Percentiles rank a stretch among this genome's conserved stretches.
Evolutionary conservation across 2,888 invertebrate species (phyloP).

Genomic region (Phalera bucephala): DNA sequence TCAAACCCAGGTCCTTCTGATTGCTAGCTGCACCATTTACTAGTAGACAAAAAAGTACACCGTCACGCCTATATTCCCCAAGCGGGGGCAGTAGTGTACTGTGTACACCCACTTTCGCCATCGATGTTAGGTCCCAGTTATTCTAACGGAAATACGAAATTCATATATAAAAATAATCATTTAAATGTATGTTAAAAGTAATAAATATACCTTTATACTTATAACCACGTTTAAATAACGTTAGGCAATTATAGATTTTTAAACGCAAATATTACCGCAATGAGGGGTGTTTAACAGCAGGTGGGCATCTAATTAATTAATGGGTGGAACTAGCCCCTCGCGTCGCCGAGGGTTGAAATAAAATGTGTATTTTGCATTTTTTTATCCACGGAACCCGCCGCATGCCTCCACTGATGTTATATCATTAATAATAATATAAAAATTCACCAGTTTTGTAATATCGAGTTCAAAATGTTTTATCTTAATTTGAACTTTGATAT

Average conservation of each 20-base stretch:
- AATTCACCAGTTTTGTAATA: conserved; percentile 35
- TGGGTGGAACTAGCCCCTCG: conserved; percentile 53
- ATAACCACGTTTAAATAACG: conserved; percentile 21
- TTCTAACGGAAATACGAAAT: too few relatives aligned
- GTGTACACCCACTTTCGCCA: too few relatives aligned
- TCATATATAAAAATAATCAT: too few relatives aligned
- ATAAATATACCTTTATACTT: conserved; percentile 5
- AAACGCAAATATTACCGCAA: conserved; percentile 44
- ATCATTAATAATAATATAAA: conserved; percentile 64
- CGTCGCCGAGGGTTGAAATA: conserved; percentile 60
- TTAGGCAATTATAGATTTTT: conserved; percentile 37
- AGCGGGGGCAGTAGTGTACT: too few relatives aligned
- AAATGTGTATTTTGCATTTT: conserved; percentile 78
- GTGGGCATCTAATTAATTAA: conserved; percentile 76
- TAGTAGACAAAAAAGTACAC: too few relatives aligned
- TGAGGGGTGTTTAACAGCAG: conserved; percentile 60
- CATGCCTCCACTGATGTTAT: conserved; percentile 52
- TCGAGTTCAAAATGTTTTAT: conserved; percentile 32
- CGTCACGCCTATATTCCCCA: too few relatives aligned
- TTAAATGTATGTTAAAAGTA: neutral
- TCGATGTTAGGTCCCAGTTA: too few relatives aligned
- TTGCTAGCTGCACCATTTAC: too few relatives aligned
- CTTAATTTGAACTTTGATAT: neutral
- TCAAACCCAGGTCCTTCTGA: too few relatives aligned
- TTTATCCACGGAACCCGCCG: conserved; percentile 48